phyloP scores from a whole-genome alignment of 2,888 invertebrate species.

The Margaritifera margaritifera region DNA sequence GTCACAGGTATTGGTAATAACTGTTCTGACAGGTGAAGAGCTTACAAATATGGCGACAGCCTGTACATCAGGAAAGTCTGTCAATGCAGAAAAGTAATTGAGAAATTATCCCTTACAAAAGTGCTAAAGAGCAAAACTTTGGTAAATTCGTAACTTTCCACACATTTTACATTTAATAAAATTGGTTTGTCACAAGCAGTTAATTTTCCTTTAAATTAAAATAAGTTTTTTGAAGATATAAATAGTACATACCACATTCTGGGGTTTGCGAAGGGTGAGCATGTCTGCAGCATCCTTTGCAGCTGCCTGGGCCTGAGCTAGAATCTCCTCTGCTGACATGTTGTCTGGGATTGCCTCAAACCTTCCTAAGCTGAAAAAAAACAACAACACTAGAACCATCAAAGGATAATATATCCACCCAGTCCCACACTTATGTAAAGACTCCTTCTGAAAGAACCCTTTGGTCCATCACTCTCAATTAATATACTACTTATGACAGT shows the following conservation, averaged over 20 bases:
- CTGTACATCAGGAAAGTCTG: too few relatives aligned
- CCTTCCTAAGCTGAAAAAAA: conserved; percentile 72
- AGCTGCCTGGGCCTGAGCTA: conserved; percentile 82
- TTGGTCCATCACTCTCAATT: too few relatives aligned
- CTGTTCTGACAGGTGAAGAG: too few relatives aligned
- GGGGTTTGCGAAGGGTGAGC: conserved; percentile 76
- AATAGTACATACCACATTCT: conserved; percentile 72
- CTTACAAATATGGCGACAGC: too few relatives aligned
- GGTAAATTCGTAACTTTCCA: too few relatives aligned
- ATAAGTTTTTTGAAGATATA: not conserved
- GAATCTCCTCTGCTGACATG: conserved; percentile 80
- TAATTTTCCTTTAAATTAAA: not conserved
- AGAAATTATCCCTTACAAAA: not conserved
- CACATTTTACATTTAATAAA: too few relatives aligned
- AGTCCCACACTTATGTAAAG: too few relatives aligned
- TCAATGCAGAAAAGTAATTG: not conserved
- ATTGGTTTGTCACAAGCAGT: not conserved
- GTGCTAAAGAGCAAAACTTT: too few relatives aligned
- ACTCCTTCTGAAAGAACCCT: too few relatives aligned
- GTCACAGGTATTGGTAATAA: too few relatives aligned
- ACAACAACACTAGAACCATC: not conserved
- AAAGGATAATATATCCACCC: too few relatives aligned
- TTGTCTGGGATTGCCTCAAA: conserved; percentile 87
- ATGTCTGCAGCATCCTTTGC: conserved; percentile 82
- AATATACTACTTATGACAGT: too few relatives aligned